These are phyloP conservation scores for Pipistrellus kuhlii DNA, from an alignment of 2,797 vertebrate species.

Conservation along the genomic window DNA sequence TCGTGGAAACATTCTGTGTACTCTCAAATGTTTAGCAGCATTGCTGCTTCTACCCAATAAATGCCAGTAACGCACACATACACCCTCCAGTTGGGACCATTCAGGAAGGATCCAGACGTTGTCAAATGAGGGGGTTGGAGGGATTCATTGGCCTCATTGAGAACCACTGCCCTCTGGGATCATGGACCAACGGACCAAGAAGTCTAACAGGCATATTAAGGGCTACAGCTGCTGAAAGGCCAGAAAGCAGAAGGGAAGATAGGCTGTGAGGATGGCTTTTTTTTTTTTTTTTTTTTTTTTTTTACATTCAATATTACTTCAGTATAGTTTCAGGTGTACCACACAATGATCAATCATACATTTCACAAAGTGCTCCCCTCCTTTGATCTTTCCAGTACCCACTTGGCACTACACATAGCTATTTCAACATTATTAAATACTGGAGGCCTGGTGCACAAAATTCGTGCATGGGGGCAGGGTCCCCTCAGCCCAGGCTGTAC, in stretches of 20 bases:
- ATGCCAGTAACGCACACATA: background rate
- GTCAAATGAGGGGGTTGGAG: background rate
- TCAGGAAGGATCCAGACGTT: background rate
- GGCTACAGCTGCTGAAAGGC: background rate
- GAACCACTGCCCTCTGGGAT: background rate
- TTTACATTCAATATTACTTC: background rate
- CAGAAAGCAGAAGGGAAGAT: background rate
- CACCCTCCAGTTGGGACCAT: background rate
- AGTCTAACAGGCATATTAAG: background rate
- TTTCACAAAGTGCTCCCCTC: background rate
- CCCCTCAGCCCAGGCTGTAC: too few species aligned
- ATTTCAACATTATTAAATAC: background rate
- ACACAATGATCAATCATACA: background rate
- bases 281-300: background rate
- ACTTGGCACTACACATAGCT: background rate
- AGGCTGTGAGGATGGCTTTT: background rate
- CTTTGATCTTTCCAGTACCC: background rate
- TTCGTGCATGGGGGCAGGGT: too few species aligned
- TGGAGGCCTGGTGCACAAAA: too few species aligned
- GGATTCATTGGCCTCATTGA: background rate
- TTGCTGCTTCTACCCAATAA: background rate
- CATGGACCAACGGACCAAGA: background rate
- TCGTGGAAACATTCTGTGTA: background rate
- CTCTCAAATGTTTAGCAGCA: background rate
- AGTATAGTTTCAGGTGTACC: background rate